Evolutionary conservation across 2,888 invertebrate species (phyloP).

Genomic region (Tineola bisselliella): DNA sequence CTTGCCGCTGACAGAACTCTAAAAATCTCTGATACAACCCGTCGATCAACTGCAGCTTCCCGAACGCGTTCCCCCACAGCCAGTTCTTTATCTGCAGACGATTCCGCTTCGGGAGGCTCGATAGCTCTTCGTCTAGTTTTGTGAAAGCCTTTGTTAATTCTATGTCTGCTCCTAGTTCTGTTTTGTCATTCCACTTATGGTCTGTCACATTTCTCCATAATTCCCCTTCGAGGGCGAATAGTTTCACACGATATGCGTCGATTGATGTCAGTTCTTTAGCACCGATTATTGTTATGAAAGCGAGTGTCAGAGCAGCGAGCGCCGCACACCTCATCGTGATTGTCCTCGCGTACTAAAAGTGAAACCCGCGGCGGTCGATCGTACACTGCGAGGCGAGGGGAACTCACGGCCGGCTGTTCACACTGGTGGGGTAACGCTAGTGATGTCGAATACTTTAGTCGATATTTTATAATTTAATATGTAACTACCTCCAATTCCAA

Average conservation of each 20-base stretch:
- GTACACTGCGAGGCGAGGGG: background rate
- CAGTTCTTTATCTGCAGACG: slow-evolving; percentile 52
- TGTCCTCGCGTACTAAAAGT: background rate
- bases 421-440: slow-evolving; percentile 11
- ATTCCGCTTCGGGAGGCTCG: slow-evolving; percentile 34
- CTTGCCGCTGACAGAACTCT: slow-evolving; percentile 63
- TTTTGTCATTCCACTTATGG: slow-evolving; percentile 36
- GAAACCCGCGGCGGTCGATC: background rate
- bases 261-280: slow-evolving; percentile 49
- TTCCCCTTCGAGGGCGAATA: slow-evolving; percentile 67
- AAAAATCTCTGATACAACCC: slow-evolving; percentile 75
- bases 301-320: slow-evolving; percentile 31
- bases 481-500: too few relatives aligned
- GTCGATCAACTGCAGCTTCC: slow-evolving; percentile 71
- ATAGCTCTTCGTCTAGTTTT: slow-evolving; percentile 61
- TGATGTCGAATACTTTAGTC: background rate
- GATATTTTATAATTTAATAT: too few relatives aligned
- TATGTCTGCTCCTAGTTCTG: slow-evolving; percentile 58
- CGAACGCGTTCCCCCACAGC: slow-evolving; percentile 72
- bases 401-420: background rate
- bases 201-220: slow-evolving; percentile 56
- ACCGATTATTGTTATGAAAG: slow-evolving; percentile 20
- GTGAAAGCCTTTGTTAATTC: slow-evolving; percentile 69
- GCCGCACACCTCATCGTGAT: slow-evolving; percentile 41
- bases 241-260: slow-evolving; percentile 70